Base-by-base conservation (phyloP, 1,140 invertebrate genomes). In the Cotesia chilonis region DNA sequence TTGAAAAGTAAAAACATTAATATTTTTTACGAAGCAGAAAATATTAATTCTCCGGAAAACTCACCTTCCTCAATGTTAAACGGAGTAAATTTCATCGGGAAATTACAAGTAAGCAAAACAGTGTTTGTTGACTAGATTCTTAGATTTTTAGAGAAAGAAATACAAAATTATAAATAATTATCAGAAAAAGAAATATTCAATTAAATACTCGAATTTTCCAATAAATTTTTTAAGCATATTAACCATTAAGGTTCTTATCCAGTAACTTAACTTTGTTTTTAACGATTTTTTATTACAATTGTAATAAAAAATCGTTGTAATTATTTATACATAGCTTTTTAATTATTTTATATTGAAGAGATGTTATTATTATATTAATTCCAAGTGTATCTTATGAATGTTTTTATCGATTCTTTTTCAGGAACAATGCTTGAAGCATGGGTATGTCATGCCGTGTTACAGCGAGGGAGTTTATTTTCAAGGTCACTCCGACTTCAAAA, bases 71-170 rank as follows among this genome's bases (percentile, higher is more conserved):
- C 3, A 4, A 10, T 2, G 3, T 20, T 51, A 51, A 4, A 1
- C 0, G 17, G 0, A n/a, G n/a, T 54, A 12, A 68, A 68, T 68
- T 54, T 6, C 10, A 28, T 68, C 36, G 66, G 66, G 10, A 35
- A 35, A 38, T 36, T 68, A 55, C 66, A 68, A 51, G 66, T 68
- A 55, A 14, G 14, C 14, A 14, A 14, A 14, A 14, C 14, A 14
- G 14, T 14, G 14, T 14, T 14, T 14, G 14, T 14, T 14, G 14
- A 14, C 14, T 14, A 14, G 14, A 14, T 14, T 14, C 14, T 14
- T 14, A 14, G 14, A 14, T 14, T 14, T 14, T 14, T 14, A 14
- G 14, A 14, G 14, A 14, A 14, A 14, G 14, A 14, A 14, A 14
- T 14, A 14, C 14, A 14, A 14, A 14, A 14, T 14, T 14, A 14